Evolutionary conservation across 2,797 vertebrate genomes (phyloP).

Genomic region (Chrysocyon brachyurus): DNA sequence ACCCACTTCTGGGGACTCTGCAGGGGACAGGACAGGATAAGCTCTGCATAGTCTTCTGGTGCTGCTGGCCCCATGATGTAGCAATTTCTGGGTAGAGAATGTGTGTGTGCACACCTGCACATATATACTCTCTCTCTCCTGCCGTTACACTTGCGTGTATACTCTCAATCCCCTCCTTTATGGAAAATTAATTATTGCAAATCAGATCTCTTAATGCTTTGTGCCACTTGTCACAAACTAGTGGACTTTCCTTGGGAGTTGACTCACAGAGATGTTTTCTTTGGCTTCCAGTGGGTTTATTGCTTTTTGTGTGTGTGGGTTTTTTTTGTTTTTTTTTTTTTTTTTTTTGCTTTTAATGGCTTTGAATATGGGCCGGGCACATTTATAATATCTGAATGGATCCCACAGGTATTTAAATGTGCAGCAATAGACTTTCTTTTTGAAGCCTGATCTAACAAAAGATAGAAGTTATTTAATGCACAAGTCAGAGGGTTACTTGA

Average conservation of each 20-base stretch:
- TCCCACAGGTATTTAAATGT: constrained; percentile 57
- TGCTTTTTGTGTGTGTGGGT: background rate
- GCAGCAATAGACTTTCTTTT: constrained; percentile 51
- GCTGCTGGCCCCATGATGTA: background rate
- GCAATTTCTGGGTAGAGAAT: background rate
- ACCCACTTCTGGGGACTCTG: background rate
- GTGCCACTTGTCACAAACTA: constrained; percentile 5
- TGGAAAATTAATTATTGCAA: background rate
- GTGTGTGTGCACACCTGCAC: no score
- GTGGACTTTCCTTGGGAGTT: background rate
- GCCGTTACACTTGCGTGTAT: background rate
- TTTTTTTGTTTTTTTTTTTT: background rate
- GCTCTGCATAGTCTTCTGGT: background rate
- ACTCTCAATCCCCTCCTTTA: background rate
- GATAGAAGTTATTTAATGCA: constrained; percentile 56
- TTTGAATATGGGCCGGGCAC: constrained; percentile 28
- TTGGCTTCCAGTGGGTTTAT: constrained; percentile 14
- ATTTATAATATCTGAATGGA: constrained; percentile 49
- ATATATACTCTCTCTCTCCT: background rate
- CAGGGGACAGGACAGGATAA: background rate
- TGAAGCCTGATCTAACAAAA: constrained; percentile 69
- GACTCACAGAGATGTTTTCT: constrained; percentile 10
- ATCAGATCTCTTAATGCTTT: constrained; percentile 40
- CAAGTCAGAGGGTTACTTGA: constrained; percentile 42
- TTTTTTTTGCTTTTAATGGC: constrained; percentile 39